phyloP scores from a whole-genome alignment of 2,888 invertebrate species.

The Microctonus aethiopoides region DNA sequence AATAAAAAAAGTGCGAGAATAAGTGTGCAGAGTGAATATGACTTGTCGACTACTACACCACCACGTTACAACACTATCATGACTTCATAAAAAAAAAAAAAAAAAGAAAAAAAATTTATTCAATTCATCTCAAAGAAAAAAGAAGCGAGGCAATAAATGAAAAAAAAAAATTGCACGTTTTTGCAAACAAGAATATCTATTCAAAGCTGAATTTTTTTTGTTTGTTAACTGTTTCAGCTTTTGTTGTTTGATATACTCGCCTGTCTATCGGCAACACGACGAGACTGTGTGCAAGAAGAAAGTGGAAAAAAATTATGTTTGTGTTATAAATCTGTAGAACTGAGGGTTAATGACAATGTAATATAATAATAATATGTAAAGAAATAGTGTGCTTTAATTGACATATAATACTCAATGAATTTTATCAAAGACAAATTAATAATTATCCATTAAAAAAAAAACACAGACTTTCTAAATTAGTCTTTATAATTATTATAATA shows the following conservation, averaged over 20 bases:
- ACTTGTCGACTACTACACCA: conserved; percentile 16
- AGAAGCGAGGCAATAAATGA: conserved; percentile 7
- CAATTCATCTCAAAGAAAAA: background rate
- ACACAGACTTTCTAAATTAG: no score
- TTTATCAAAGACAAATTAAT: background rate
- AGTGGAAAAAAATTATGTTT: conserved; percentile 54
- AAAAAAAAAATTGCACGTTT: conserved; percentile 26
- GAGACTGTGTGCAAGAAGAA: conserved; percentile 61
- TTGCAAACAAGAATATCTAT: conserved; percentile 18
- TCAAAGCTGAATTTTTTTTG: background rate
- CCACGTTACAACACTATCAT: no score
- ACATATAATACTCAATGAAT: background rate
- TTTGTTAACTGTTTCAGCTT: conserved; percentile 16
- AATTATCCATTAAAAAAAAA: background rate
- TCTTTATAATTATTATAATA: no score
- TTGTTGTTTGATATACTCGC: conserved; percentile 59
- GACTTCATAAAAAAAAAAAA: conserved; percentile 8
- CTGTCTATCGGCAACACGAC: conserved; percentile 62
- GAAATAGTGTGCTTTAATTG: background rate
- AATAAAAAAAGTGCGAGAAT: conserved; percentile 2
- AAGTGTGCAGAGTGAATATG: background rate
- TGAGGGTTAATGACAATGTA: conserved; percentile 7
- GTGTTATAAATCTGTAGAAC: conserved; percentile 34
- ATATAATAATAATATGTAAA: background rate
- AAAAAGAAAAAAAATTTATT: conserved; percentile 5